phyloP scores from a whole-genome alignment of 1,140 invertebrate species.

The Lethocerus indicus region DNA sequence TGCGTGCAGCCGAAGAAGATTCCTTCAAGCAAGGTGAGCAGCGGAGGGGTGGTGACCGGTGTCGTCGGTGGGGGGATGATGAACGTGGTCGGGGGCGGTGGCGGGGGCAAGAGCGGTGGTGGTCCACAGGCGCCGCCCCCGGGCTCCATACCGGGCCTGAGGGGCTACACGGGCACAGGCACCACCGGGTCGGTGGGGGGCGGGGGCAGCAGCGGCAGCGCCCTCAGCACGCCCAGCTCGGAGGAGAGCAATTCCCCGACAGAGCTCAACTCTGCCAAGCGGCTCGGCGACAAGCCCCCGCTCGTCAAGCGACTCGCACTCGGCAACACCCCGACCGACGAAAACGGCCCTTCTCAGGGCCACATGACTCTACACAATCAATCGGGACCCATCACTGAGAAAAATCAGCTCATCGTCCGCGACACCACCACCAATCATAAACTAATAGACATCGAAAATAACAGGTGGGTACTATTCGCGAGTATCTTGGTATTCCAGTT shows the following conservation, averaged over 20 bases:
- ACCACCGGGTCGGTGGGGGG: slow-evolving; percentile 6
- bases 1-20: slow-evolving; percentile 15
- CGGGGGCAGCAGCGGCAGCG: slow-evolving; percentile 5
- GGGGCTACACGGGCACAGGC: background rate
- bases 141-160: too few relatives aligned
- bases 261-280: slow-evolving; percentile 68
- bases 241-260: slow-evolving; percentile 78
- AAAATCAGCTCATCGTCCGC: slow-evolving; percentile 21
- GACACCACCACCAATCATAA: slow-evolving; percentile 10
- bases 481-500: slow-evolving; percentile 28
- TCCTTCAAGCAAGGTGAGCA: slow-evolving; percentile 5
- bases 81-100: too few relatives aligned
- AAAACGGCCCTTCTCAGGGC: too few relatives aligned
- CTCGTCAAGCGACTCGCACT: slow-evolving; percentile 60
- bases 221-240: slow-evolving; percentile 41
- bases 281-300: slow-evolving; percentile 61
- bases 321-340: slow-evolving; percentile 25
- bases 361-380: too few relatives aligned
- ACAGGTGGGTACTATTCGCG: slow-evolving; percentile 26
- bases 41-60: too few relatives aligned
- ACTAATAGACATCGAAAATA: slow-evolving; percentile 19
- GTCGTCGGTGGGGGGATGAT: too few relatives aligned
- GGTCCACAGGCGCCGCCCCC: too few relatives aligned
- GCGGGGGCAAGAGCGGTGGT: background rate
- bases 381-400: slow-evolving; percentile 29